Evolutionary conservation across 2,888 invertebrate genomes (phyloP), one percentile per base, ranked within the genome.

Genomic region (Tetranychus piercei): DNA sequence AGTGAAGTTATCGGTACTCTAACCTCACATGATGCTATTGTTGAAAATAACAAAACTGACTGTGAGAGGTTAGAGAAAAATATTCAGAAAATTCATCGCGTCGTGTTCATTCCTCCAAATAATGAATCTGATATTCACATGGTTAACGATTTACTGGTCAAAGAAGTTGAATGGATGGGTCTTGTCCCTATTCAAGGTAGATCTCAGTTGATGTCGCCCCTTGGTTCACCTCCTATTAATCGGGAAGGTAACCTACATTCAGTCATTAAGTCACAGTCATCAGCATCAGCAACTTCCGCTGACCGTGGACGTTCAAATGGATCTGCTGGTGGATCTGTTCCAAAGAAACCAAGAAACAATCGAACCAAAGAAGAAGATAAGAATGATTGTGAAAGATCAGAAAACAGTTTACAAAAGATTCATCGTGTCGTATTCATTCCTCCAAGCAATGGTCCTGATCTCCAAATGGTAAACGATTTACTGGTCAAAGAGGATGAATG

Each of bases 1-100:
- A 69, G 69, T 69, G 69, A 69, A 22, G 34, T 69, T 23, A 69
- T 69, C 20, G 69, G 69, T 69, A 20, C 67, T 9, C 67, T 23
- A 20, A 69, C 20, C 11, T n/a, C 20, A n/a, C 20, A 22, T 69
- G 69, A 69, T 23, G 9, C 55, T 6, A 22, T 69, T 23, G 22
- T 69, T 18, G 34, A 69, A 6, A 23, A 20, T 69, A 69, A 20
- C 22, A 69, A 69, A 20, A 22, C 20, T 69, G 69, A 69, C 11
- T 20, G 69, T 69, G 69, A n/a, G 11, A 69, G 20, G 20, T 23
- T 69, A 11, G 69, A 69, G 1, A 69, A 69, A 23, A 20, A 5
- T 11, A 20, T 69, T 11, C n/a, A 22, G 23, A 22, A 69, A 5
- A 69, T 69, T 20, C 69, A 69, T 20, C 22, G 20, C 11, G 20